Evolutionary conservation across 2,113 vertebrate species (phyloP), one percentile per base, ranked within the genome.

Genomic region (Sinocyclocheilus rhinocerous): DNA sequence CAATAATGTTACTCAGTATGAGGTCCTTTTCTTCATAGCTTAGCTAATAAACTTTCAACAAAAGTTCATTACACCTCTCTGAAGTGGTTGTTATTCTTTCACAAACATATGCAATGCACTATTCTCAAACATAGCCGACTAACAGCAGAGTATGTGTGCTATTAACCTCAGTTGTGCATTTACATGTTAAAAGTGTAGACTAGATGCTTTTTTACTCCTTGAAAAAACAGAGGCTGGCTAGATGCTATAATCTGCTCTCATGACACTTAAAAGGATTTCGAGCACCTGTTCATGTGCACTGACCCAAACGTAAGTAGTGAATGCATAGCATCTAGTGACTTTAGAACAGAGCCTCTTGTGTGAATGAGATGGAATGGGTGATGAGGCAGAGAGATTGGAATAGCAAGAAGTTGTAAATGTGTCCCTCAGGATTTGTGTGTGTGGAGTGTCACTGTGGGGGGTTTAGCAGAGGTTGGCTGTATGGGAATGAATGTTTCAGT

Each of bases 1-100:
- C 42, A 80, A 86, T 88, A 88, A 86, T 88, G 67, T 18, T 84
- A 52, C 81, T 81, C 85, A 33, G 76, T 84, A 76, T 81, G 88
- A 76, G 85, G 57, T 77, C 85, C 67, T 84, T 86, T 77, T 70
- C 59, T 70, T 76, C 15, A 59, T 81, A 61, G 57, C 63, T n/a
- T 26, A 69, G 69, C 29, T 76, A 36, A 89, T 89, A 61, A 76
- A 45, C 16, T 50, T 57, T 86, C 50, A 48, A 57, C 59, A 69
- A 29, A 70, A 69, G 69, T 81, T 77, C 87, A 87, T 89, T 89
- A 84, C 82, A 18, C 61, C n/a, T 13, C 42, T 50, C 42, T 76
- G 42, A 50, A 76, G 18, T 80, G 73, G 33, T 83, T 88, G 36
- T 88, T 80, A 84, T 26, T 81, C 80, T 20, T 67, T 18, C 20